phyloP scores from a whole-genome alignment of 2,113 vertebrate species.

The Ctenodactylus gundi region DNA sequence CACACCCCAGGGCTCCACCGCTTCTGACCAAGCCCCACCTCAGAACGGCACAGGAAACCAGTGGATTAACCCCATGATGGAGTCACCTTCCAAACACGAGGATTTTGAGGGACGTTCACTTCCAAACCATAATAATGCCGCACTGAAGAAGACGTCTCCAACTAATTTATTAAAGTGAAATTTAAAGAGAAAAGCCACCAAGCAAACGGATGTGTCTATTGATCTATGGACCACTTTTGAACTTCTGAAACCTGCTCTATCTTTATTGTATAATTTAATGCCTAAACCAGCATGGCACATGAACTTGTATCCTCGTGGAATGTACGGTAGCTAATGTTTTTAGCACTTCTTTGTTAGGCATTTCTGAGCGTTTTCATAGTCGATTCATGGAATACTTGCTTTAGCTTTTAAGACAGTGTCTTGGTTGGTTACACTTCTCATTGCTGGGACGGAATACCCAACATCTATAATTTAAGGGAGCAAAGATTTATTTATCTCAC shows the following conservation, averaged over 20 bases:
- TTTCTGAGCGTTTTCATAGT: not conserved
- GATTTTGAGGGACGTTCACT: too few relatives aligned
- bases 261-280: not conserved
- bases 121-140: too few relatives aligned
- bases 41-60: too few relatives aligned
- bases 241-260: not conserved
- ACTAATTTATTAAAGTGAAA: not conserved
- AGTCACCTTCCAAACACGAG: too few relatives aligned
- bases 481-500: too few relatives aligned
- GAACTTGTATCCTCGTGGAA: not conserved
- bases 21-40: too few relatives aligned
- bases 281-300: not conserved
- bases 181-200: not conserved
- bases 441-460: too few relatives aligned
- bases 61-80: too few relatives aligned
- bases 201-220: not conserved
- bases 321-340: not conserved
- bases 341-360: not conserved
- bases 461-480: too few relatives aligned
- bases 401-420: not conserved
- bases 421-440: too few relatives aligned
- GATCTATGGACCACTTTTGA: not conserved
- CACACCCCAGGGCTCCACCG: too few relatives aligned
- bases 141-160: not conserved
- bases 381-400: not conserved